These are phyloP conservation scores for Polyodon spathula DNA, from an alignment of 2,113 vertebrate genomes.

Conservation along the genomic window DNA sequence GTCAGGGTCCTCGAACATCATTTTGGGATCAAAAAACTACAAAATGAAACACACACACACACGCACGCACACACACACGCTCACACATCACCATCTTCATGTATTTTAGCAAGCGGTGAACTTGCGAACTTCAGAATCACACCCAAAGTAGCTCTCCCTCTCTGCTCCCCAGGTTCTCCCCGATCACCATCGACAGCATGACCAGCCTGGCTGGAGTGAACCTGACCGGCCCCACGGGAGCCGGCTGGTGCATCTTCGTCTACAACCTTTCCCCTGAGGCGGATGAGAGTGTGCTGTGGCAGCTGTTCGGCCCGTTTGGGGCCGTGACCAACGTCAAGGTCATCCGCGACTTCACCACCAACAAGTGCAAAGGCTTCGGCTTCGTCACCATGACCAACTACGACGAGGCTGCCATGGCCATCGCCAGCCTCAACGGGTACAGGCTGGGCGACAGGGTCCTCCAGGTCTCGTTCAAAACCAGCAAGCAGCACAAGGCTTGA, in stretches of 20 bases:
- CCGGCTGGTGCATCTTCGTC: conserved; percentile 95
- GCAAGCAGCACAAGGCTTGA: conserved; percentile 97
- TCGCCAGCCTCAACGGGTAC: conserved; percentile 91
- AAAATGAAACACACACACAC: neutral
- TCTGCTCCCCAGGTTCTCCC: conserved; percentile 81
- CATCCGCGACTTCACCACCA: conserved; percentile 93
- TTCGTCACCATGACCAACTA: conserved; percentile 99
- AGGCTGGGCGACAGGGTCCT: conserved; percentile 88
- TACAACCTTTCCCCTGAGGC: conserved; percentile 94
- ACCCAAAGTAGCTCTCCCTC: conserved; percentile 83
- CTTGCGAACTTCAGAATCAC: conserved; percentile 67
- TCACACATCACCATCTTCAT: conserved; percentile 38
- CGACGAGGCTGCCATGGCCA: conserved; percentile 92
- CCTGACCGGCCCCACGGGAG: conserved; percentile 65
- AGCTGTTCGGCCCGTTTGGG: conserved; percentile 94
- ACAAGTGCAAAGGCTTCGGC: conserved; percentile 96
- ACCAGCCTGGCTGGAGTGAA: conserved; percentile 77
- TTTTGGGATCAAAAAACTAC: too few relatives aligned
- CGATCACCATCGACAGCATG: conserved; percentile 84
- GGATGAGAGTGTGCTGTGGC: conserved; percentile 93
- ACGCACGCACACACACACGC: conserved; percentile 3
- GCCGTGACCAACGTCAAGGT: conserved; percentile 95
- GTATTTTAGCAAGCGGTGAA: conserved; percentile 34
- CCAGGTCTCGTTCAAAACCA: conserved; percentile 98
- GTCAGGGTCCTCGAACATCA: too few relatives aligned